Evolutionary conservation across 2,888 invertebrate species (phyloP).

Genomic region (Caenorhabditis becei): DNA sequence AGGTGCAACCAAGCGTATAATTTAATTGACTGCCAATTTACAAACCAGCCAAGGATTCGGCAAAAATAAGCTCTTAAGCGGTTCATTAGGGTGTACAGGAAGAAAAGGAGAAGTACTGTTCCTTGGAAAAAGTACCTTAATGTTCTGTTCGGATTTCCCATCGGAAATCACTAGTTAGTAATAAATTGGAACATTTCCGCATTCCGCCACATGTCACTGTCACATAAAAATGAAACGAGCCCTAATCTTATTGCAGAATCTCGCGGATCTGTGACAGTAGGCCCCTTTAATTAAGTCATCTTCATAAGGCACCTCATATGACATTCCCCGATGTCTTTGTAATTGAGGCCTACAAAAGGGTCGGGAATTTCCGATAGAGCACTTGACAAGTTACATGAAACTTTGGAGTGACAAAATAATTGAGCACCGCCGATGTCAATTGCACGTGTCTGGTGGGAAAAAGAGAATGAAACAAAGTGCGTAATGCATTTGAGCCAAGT

Average conservation of each 20-base stretch:
- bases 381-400: conserved; percentile 61
- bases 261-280: conserved; percentile 22
- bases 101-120: no score
- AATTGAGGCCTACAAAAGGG: neutral
- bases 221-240: conserved; percentile 7
- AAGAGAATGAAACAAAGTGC: conserved; percentile 6
- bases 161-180: neutral
- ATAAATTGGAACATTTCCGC: conserved; percentile 6
- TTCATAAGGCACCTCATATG: neutral
- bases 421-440: conserved; percentile 48
- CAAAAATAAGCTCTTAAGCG: conserved; percentile 38
- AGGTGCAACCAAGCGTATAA: conserved; percentile 54
- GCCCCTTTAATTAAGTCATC: conserved; percentile 52
- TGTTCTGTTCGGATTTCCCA: no score
- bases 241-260: conserved; percentile 45
- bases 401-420: conserved; percentile 59
- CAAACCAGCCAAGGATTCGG: conserved; percentile 28
- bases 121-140: no score
- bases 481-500: conserved; percentile 2
- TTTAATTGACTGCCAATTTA: conserved; percentile 56
- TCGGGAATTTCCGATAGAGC: neutral
- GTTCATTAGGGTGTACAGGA: neutral
- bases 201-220: conserved; percentile 51
- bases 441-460: conserved; percentile 32
- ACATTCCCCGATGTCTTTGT: conserved; percentile 13